phyloP scores from a whole-genome alignment of 2,888 invertebrate species.

The Caradrina kadenii region DNA sequence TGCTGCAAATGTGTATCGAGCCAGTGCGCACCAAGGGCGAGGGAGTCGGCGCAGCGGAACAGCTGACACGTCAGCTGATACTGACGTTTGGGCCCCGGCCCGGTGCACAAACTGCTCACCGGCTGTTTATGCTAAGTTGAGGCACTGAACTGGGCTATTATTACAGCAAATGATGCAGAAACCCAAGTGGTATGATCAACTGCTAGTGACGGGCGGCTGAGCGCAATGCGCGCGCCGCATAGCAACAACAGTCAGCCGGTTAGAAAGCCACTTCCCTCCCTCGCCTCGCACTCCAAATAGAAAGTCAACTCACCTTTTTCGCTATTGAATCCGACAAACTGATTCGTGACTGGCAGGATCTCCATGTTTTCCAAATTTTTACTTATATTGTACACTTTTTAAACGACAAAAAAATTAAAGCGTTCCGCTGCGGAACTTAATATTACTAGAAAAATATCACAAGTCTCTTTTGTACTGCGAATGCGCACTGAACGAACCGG shows the following conservation, averaged over 20 bases:
- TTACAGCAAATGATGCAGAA: constrained; percentile 22
- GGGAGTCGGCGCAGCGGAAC: constrained; percentile 77
- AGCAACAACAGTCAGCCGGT: constrained; percentile 83
- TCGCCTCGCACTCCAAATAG: constrained; percentile 75
- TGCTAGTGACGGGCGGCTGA: constrained; percentile 41
- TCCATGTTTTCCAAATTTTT: constrained; percentile 93
- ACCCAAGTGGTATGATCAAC: constrained; percentile 15
- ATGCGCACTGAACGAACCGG: constrained; percentile 86
- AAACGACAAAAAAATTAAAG: constrained; percentile 80
- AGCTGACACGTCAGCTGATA: constrained; percentile 85
- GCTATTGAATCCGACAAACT: constrained; percentile 94
- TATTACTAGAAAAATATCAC: constrained; percentile 90
- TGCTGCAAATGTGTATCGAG: constrained; percentile 59
- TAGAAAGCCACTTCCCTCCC: constrained; percentile 86
- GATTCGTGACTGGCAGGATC: constrained; percentile 94
- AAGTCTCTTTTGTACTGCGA: constrained; percentile 90
- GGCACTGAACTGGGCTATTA: constrained; percentile 15
- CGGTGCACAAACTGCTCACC: constrained; percentile 23
- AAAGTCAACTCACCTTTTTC: constrained; percentile 93
- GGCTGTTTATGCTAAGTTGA: not conserved
- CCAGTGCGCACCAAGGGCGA: constrained; percentile 69
- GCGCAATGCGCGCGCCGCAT: constrained; percentile 84
- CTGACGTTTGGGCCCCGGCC: constrained; percentile 65
- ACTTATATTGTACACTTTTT: constrained; percentile 90
- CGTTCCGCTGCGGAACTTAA: constrained; percentile 87